These are phyloP conservation scores for Heliornis fulica DNA, from an alignment of 2,113 vertebrate species.

Conservation along the genomic window DNA sequence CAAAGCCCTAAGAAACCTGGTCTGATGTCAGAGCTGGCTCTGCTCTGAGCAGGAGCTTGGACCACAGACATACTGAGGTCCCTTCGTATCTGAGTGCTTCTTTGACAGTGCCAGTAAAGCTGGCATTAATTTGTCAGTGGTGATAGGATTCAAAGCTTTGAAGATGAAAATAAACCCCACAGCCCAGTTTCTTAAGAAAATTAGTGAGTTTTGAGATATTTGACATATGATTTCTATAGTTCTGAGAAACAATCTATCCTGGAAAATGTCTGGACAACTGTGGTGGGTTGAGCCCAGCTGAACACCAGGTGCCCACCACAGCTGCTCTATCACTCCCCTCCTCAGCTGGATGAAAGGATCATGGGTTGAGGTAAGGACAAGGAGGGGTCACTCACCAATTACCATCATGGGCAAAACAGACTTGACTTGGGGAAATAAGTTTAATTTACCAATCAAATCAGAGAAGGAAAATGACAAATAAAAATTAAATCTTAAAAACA, in stretches of 20 bases:
- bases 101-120: background rate
- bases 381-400: no score
- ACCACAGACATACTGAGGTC: background rate
- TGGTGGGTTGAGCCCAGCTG: no score
- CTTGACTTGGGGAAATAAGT: no score
- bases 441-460: no score
- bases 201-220: background rate
- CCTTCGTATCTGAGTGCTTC: background rate
- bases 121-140: background rate
- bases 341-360: no score
- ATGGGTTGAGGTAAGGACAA: no score
- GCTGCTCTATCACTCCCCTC: no score
- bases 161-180: background rate
- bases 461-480: no score
- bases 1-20: background rate
- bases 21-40: background rate
- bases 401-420: no score
- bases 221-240: background rate
- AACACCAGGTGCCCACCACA: no score
- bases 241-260: background rate
- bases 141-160: background rate
- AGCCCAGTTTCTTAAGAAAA: background rate
- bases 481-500: no score
- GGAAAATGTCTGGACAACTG: background rate
- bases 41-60: background rate